Conservation (phyloP, 2,797 vertebrate genomes). For the Sebastes umbrosus region DNA sequence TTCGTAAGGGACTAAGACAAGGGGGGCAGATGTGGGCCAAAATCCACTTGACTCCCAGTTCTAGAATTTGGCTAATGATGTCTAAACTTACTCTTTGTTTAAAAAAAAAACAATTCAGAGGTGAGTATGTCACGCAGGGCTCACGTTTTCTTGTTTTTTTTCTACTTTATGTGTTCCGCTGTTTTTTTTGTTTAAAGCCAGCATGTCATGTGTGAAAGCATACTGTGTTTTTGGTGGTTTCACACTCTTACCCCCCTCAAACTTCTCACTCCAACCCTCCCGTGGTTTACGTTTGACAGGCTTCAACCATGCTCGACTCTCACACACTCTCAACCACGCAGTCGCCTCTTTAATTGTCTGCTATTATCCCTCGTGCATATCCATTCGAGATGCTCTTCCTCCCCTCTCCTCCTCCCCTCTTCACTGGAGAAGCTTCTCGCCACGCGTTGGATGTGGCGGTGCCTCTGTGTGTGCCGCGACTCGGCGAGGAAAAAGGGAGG, state of each 20-base stretch:
- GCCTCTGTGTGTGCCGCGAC: conserved; percentile 48
- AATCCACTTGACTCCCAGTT: conserved; percentile 11
- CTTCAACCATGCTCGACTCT: conserved; percentile 78
- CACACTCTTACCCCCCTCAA: conserved; percentile 63
- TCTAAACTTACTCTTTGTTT: conserved; percentile 9
- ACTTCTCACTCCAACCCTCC: conserved; percentile 70
- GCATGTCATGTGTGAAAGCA: conserved; percentile 68
- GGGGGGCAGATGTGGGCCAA: conserved; percentile 46
- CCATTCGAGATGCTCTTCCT: conserved; percentile 65
- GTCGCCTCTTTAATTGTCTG: conserved; percentile 79
- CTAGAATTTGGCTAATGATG: neutral
- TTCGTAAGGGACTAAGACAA: conserved; percentile 52
- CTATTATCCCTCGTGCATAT: conserved; percentile 72
- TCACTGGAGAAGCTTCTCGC: conserved; percentile 49
- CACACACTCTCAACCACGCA: conserved; percentile 70
- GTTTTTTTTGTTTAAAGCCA: conserved; percentile 45
- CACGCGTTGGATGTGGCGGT: conserved; percentile 44
- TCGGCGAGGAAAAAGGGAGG: conserved; percentile 12
- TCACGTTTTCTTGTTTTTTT: neutral
- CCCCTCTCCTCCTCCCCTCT: conserved; percentile 50
- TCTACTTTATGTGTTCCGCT: neutral
- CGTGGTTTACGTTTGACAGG: conserved; percentile 75
- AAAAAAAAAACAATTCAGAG: neutral
- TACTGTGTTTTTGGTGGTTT: conserved; percentile 65
- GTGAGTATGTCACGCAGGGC: conserved; percentile 2